Conservation (phyloP, 2,797 vertebrate species). For the Lepus townsendii region DNA sequence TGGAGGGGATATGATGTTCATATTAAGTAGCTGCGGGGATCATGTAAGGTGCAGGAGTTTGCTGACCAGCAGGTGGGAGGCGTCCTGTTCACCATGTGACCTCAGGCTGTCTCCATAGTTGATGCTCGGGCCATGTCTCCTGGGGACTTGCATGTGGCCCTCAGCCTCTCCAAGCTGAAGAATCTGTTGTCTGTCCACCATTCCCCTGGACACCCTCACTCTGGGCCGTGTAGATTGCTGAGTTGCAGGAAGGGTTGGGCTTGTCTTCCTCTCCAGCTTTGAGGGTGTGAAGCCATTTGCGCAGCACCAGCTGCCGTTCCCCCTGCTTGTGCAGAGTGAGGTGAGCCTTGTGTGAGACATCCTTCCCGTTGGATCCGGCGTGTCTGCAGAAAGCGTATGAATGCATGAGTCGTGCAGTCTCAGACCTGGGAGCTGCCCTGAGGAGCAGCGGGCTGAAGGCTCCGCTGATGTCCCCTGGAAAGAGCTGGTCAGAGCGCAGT, state of each 20-base stretch:
- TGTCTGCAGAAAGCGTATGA: slow-evolving; percentile 31
- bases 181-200: slow-evolving; percentile 68
- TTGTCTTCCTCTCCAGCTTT: slow-evolving; percentile 72
- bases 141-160: not conserved
- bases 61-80: not conserved
- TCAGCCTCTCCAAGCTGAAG: slow-evolving; percentile 13
- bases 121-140: too few relatives aligned
- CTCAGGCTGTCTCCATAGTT: not conserved
- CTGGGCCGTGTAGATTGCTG: not conserved
- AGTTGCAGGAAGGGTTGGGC: slow-evolving; percentile 43
- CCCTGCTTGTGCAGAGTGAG: slow-evolving; percentile 49
- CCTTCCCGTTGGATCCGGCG: slow-evolving; percentile 30
- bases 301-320: slow-evolving; percentile 59
- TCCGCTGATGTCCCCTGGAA: not conserved
- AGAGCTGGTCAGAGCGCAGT: not conserved
- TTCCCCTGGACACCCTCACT: slow-evolving; percentile 19
- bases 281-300: slow-evolving; percentile 63
- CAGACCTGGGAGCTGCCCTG: not conserved
- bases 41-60: not conserved
- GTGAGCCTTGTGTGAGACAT: slow-evolving; percentile 65
- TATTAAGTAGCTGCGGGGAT: not conserved
- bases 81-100: not conserved
- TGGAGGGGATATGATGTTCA: not conserved
- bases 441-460: not conserved
- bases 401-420: slow-evolving; percentile 58